Base-by-base conservation (phyloP, 2,888 invertebrate genomes). In the Orthosia incerta region DNA sequence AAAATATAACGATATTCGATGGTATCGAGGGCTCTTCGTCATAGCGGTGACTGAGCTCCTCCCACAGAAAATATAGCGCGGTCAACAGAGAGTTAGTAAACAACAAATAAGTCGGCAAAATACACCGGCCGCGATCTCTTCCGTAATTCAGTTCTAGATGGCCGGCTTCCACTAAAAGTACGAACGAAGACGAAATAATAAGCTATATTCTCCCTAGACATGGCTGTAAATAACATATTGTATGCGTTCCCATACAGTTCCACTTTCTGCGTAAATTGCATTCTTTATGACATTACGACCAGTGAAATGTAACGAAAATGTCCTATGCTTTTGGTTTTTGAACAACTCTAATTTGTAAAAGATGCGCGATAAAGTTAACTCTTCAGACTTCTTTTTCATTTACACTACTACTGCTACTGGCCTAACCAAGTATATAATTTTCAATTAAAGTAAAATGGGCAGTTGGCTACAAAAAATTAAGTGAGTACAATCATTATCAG, bases 41-140 rank as follows among this genome's bases (percentile, higher is more conserved):
- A 71, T 69, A 61, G 70, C 76, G 63, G 51, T 73, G 77, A 70
- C 53, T 73, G 61, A 65, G 70, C 72, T 70, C 74, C 74, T 84
- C 75, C 76, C 67, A 76, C 70, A 75, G 80, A 87, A 76, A 84
- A 83, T 85, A 87, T 85, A 57, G 74, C 68, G 74, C 83, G 78
- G 85, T 88, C 82, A 80, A 79, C 76, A 73, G 83, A 81, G 86
- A 87, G 81, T 86, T 87, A 26, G 26, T 26, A 26, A 79, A 78
- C 88, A 85, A 90, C 89, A 91, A 90, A 91, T 88, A 86, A 69
- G 71, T 79, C 64, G 74, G 84, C 16, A 87, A 89, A 89, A 85
- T 84, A 85, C 83, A 85, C 85, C 72, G 71, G 63, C 76, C 80
- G 71, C 80, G 76, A 85, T 83, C 82, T 83, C 87, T 86, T 86